These are phyloP conservation scores for Geotrypetes seraphini DNA, from an alignment of 2,797 vertebrate species.

Conservation along the genomic window DNA sequence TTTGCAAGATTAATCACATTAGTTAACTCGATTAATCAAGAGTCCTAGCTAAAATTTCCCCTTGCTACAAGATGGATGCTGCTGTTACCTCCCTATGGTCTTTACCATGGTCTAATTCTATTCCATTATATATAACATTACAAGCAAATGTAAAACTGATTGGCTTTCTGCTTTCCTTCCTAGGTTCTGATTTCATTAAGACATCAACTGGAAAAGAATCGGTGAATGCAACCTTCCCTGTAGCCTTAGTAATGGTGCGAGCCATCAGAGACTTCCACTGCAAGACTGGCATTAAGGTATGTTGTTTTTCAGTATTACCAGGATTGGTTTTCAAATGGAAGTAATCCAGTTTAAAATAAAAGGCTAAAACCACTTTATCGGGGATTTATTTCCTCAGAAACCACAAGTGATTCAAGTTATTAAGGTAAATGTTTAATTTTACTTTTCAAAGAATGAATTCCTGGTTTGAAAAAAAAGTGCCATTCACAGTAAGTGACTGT, in stretches of 20 bases:
- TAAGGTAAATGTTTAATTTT: constrained; percentile 50
- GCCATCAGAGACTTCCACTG: constrained; percentile 86
- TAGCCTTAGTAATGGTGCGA: constrained; percentile 85
- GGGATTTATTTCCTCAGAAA: constrained; percentile 7
- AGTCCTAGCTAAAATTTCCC: too few relatives aligned
- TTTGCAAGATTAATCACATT: too few relatives aligned
- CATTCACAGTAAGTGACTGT: constrained; percentile 20
- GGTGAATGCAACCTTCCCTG: constrained; percentile 83
- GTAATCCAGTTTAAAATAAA: constrained; percentile 23
- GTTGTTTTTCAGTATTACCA: too few relatives aligned
- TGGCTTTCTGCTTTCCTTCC: constrained; percentile 10
- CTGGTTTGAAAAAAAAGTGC: too few relatives aligned
- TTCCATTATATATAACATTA: too few relatives aligned
- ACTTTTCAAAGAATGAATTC: constrained; percentile 29
- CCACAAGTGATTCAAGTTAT: constrained; percentile 21
- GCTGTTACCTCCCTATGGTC: too few relatives aligned
- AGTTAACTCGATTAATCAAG: too few relatives aligned
- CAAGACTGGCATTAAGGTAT: constrained; percentile 82
- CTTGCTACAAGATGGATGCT: too few relatives aligned
- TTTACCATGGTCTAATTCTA: too few relatives aligned
- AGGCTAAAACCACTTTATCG: background rate
- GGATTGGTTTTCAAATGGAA: constrained; percentile 19
- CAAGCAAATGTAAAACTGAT: too few relatives aligned
- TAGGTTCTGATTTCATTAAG: constrained; percentile 97
- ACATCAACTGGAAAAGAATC: constrained; percentile 93